These are phyloP conservation scores for Catostylus mosaicus DNA, from an alignment of 30 jellyfish, hydroid and myxozoan species.

Conservation along the genomic window DNA sequence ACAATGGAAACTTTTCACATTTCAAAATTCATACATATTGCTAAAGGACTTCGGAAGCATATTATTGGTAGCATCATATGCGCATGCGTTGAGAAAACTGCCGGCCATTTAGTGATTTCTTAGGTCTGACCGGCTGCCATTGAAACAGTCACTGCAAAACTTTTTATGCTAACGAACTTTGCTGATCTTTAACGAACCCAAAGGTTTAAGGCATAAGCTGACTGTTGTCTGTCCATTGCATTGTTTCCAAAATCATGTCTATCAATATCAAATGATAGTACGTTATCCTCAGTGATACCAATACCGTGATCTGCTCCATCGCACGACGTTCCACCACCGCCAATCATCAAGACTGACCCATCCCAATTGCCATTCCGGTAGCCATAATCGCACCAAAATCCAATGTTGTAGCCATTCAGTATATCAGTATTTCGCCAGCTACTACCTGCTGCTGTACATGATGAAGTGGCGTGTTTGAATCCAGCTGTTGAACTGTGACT, in stretches of 20 bases:
- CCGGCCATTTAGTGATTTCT: no score
- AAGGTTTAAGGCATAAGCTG: constrained; percentile 63
- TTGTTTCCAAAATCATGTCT: constrained; percentile 43
- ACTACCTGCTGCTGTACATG: constrained; percentile 7
- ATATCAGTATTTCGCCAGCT: no score
- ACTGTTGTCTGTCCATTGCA: no score
- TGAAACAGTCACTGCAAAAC: no score
- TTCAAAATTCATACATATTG: no score
- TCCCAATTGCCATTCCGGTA: no score
- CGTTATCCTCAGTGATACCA: constrained; percentile 56
- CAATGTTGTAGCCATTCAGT: constrained; percentile 43
- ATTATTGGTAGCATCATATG: no score
- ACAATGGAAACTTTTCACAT: no score
- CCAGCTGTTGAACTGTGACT: constrained; percentile 22
- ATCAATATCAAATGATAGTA: constrained; percentile 4
- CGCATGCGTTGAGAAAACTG: no score
- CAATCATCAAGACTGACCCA: constrained; percentile 69
- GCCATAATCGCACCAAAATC: constrained; percentile 66
- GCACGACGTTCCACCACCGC: constrained; percentile 64
- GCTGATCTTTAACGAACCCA: constrained; percentile 35
- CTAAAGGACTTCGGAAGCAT: no score
- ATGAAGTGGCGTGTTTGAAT: constrained; percentile 29
- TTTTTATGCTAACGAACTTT: no score
- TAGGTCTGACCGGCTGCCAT: no score
- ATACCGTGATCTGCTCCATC: constrained; percentile 70